phyloP scores from a whole-genome alignment of 2,797 vertebrate genomes.

The Smutsia temminckii region DNA sequence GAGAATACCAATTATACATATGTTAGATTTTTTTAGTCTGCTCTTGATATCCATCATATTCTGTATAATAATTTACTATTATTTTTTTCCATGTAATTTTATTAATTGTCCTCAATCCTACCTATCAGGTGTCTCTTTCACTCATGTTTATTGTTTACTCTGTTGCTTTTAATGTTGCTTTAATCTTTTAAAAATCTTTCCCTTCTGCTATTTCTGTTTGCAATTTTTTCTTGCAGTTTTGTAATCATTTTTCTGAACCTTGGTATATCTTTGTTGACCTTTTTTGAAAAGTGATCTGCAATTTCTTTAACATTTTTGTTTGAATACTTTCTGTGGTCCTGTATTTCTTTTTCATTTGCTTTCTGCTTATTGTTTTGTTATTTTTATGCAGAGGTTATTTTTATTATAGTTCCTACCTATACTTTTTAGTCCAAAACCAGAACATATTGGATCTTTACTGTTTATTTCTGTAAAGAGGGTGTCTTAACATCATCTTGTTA shows the following conservation, averaged over 20 bases:
- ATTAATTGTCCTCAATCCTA: neutral
- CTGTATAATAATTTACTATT: neutral
- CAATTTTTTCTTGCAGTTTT: neutral
- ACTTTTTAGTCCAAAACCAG: neutral
- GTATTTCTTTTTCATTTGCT: neutral
- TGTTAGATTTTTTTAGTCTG: neutral
- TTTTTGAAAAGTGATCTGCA: neutral
- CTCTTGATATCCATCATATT: neutral
- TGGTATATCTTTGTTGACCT: neutral
- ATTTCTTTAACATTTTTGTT: slow-evolving; percentile 14
- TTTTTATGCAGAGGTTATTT: neutral
- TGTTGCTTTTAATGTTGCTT: neutral
- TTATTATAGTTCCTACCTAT: neutral
- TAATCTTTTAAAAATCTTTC: neutral
- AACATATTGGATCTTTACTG: neutral
- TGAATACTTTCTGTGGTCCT: neutral
- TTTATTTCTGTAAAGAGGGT: neutral
- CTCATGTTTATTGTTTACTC: neutral
- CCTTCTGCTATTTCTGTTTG: neutral
- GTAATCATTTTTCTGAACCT: neutral
- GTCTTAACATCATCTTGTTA: slow-evolving; percentile 25
- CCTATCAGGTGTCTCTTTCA: neutral
- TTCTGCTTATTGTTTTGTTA: neutral
- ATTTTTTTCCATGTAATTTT: neutral
- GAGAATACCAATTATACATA: neutral